Conservation (phyloP, 2,888 invertebrate species). For the Rhagium mordax region DNA sequence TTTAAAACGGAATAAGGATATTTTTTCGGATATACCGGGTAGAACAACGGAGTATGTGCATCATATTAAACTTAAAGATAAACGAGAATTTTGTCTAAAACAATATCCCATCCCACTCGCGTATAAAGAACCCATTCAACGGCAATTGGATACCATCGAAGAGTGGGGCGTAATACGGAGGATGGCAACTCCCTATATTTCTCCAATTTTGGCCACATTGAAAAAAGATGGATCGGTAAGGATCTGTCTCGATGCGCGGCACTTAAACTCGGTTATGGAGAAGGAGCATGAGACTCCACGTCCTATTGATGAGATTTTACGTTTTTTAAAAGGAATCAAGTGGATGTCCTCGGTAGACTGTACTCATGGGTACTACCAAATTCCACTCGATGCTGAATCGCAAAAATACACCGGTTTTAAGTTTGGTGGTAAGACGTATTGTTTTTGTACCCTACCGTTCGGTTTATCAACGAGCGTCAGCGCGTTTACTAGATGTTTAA, state of each 20-base stretch:
- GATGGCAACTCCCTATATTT: too few relatives aligned
- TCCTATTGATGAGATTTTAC: conserved; percentile 22
- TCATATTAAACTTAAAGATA: too few relatives aligned
- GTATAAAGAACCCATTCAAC: too few relatives aligned
- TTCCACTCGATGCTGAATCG: conserved; percentile 21
- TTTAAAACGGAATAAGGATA: too few relatives aligned
- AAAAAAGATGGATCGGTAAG: conserved; percentile 40
- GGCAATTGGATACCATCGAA: too few relatives aligned
- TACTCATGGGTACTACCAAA: neutral
- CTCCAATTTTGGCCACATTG: too few relatives aligned
- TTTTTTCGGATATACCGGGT: too few relatives aligned
- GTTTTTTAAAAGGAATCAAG: neutral
- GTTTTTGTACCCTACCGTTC: conserved; percentile 40
- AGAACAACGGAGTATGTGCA: too few relatives aligned
- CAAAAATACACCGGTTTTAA: conserved; percentile 42
- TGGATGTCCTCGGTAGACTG: neutral
- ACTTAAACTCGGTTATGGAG: conserved; percentile 25
- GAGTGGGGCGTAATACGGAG: too few relatives aligned
- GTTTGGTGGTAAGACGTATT: conserved; percentile 32
- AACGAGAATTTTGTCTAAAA: too few relatives aligned
- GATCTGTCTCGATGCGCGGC: conserved; percentile 38
- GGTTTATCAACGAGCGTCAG: conserved; percentile 32
- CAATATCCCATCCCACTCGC: too few relatives aligned
- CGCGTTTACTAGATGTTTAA: conserved; percentile 19
- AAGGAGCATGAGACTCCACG: conserved; percentile 32